These are phyloP conservation scores for Pelosia muscerda DNA, from an alignment of 2,888 invertebrate species.

Conservation along the genomic window DNA sequence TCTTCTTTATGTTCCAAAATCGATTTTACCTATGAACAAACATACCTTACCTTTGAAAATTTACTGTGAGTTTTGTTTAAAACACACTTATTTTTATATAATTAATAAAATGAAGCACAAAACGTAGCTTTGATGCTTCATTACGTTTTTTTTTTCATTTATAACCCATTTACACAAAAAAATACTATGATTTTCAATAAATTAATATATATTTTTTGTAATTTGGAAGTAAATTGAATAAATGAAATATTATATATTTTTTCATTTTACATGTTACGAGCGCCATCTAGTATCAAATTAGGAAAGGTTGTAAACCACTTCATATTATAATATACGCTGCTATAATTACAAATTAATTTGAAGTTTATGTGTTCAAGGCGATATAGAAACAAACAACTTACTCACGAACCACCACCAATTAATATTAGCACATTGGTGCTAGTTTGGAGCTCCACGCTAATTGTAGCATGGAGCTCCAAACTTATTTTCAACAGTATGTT, in stretches of 20 bases:
- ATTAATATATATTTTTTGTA: background rate
- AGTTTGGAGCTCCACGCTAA: no score
- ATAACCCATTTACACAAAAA: background rate
- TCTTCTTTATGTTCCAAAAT: constrained; percentile 38
- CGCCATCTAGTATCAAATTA: background rate
- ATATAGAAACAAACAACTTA: no score
- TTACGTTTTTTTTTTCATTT: background rate
- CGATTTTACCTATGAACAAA: background rate
- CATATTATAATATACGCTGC: no score
- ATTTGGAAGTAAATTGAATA: background rate
- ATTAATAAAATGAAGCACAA: background rate
- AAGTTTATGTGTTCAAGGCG: no score
- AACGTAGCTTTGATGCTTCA: background rate
- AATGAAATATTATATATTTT: background rate
- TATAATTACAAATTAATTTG: no score
- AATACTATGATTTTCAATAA: background rate
- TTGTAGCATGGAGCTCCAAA: no score
- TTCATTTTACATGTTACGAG: background rate
- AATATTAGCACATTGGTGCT: no score
- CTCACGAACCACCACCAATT: no score
- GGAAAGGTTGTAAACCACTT: background rate
- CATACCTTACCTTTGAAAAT: background rate
- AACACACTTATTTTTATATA: background rate
- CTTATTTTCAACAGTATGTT: no score
- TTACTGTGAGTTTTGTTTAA: background rate